These are phyloP conservation scores for Hydrolagus colliei DNA, from an alignment of 2,797 vertebrate species.

Conservation along the genomic window DNA sequence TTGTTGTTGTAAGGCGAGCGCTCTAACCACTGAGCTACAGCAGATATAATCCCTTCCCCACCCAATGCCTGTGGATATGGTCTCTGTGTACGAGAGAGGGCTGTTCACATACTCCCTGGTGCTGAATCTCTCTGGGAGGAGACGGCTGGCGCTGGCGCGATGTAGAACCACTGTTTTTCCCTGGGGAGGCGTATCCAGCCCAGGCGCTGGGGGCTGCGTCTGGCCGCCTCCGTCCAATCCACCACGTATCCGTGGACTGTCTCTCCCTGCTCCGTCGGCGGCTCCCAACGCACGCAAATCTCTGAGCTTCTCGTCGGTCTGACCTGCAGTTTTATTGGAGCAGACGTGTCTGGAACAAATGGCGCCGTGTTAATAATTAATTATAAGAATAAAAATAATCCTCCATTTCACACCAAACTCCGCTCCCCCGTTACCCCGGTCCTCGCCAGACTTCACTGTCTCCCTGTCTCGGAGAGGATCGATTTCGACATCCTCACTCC, in stretches of 20 bases:
- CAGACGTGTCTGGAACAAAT: constrained; percentile 46
- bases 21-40: too few species aligned
- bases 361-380: too few species aligned
- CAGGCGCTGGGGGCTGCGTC: constrained; percentile 34
- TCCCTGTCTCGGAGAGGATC: too few species aligned
- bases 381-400: too few species aligned
- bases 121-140: neutral
- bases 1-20: too few species aligned
- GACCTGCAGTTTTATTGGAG: constrained; percentile 40
- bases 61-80: too few species aligned
- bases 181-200: constrained; percentile 53
- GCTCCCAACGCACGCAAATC: constrained; percentile 44
- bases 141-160: neutral
- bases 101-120: constrained; percentile 5
- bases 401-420: too few species aligned
- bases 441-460: too few species aligned
- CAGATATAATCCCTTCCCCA: too few species aligned
- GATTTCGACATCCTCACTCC: too few species aligned
- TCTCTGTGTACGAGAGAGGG: too few species aligned
- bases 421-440: too few species aligned
- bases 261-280: neutral
- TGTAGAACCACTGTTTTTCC: neutral
- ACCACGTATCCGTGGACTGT: constrained; percentile 53
- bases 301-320: constrained; percentile 37
- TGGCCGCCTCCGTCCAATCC: constrained; percentile 52